phyloP scores from a whole-genome alignment of 1,140 invertebrate species.

The Drosophila subobscura region DNA sequence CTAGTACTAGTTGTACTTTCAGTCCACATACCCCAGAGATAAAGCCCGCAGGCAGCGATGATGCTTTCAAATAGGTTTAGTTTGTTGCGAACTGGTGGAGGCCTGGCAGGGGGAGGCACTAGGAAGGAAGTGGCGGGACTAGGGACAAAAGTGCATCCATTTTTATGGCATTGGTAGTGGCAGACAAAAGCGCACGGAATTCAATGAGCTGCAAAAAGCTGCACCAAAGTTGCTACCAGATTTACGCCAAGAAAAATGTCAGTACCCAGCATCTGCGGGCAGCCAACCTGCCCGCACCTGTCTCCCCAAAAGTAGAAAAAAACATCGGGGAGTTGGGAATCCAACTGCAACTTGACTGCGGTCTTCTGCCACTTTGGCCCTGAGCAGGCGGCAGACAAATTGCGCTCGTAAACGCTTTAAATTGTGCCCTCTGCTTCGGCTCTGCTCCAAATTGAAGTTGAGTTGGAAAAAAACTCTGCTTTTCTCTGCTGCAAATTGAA shows the following conservation, averaged over 20 bases:
- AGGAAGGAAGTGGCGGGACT: neutral
- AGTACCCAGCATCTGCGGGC: conserved; percentile 59
- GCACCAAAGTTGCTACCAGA: conserved; percentile 73
- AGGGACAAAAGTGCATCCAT: conserved; percentile 24
- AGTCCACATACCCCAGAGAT: conserved; percentile 25
- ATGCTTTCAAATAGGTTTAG: conserved; percentile 52
- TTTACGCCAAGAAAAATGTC: conserved; percentile 79
- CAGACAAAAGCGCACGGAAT: conserved; percentile 76
- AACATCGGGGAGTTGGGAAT: conserved; percentile 28
- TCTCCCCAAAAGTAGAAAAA: conserved; percentile 14
- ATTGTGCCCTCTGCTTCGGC: conserved; percentile 56
- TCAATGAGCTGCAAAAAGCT: conserved; percentile 80
- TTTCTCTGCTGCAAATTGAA: conserved; percentile 56
- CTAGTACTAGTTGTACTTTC: conserved; percentile 23
- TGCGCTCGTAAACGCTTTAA: conserved; percentile 79
- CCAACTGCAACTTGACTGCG: conserved; percentile 69
- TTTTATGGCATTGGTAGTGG: conserved; percentile 62
- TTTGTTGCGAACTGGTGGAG: conserved; percentile 57
- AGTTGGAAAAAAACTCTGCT: conserved; percentile 35
- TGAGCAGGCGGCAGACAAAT: conserved; percentile 66
- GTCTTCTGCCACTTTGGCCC: conserved; percentile 49
- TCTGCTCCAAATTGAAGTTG: conserved; percentile 65
- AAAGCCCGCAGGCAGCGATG: conserved; percentile 58
- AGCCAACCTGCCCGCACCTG: conserved; percentile 37
- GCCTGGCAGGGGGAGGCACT: too few relatives aligned